Conservation (phyloP, 2,797 vertebrate species). For the Takifugu ocellatus region DNA sequence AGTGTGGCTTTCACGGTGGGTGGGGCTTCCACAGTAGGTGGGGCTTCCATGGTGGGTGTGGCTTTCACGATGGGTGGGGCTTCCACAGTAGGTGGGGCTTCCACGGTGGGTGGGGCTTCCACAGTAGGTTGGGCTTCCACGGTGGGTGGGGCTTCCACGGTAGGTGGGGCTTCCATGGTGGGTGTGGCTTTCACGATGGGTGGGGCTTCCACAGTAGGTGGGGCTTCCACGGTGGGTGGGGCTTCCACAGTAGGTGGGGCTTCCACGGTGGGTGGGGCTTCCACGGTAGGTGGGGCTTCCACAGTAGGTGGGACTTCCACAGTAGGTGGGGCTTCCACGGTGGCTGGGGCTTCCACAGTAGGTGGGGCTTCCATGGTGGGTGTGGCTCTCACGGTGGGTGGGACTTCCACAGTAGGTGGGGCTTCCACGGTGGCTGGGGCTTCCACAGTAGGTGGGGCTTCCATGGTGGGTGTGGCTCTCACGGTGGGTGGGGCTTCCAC, state of each 20-base stretch:
- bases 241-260: slow-evolving; percentile 59
- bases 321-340: slow-evolving; percentile 58
- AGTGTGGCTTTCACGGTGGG: slow-evolving; percentile 60
- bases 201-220: slow-evolving; percentile 60
- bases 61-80: slow-evolving; percentile 59
- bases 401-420: slow-evolving; percentile 57
- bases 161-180: slow-evolving; percentile 60
- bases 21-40: too few relatives aligned
- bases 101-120: slow-evolving; percentile 59
- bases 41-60: slow-evolving; percentile 57
- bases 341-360: slow-evolving; percentile 60
- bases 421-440: slow-evolving; percentile 59
- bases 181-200: slow-evolving; percentile 63
- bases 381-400: slow-evolving; percentile 63
- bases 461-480: slow-evolving; percentile 62
- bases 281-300: slow-evolving; percentile 60
- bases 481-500: slow-evolving; percentile 59
- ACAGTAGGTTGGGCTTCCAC: slow-evolving; percentile 59
- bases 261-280: slow-evolving; percentile 61
- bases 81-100: slow-evolving; percentile 61
- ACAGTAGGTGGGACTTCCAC: slow-evolving; percentile 59
- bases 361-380: slow-evolving; percentile 61
- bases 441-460: slow-evolving; percentile 65
- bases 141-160: too few relatives aligned
- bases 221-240: slow-evolving; percentile 61